These are phyloP conservation scores for Drosophila pseudoananassae DNA, from an alignment of 1,140 invertebrate genomes.

Conservation along the genomic window DNA sequence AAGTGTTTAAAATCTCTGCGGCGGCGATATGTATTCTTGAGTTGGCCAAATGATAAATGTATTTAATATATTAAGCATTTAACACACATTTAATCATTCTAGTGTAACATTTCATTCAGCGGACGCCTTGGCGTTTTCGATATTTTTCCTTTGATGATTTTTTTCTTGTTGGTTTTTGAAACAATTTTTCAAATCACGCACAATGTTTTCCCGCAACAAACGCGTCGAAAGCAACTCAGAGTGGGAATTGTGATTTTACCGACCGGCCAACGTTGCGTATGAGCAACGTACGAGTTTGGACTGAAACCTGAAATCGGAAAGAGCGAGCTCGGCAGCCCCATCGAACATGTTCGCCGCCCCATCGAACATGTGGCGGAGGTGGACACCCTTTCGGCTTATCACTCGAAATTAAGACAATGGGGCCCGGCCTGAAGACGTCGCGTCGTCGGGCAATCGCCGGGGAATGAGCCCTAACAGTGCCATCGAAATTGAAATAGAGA, in stretches of 20 bases:
- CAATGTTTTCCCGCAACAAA: conserved; percentile 15
- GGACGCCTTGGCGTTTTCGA: conserved; percentile 21
- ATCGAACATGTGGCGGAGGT: conserved; percentile 27
- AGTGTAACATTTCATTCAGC: conserved; percentile 22
- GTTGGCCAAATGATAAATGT: conserved; percentile 18
- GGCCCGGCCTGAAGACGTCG: conserved; percentile 17
- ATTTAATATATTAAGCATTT: conserved; percentile 26
- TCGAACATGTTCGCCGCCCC: conserved; percentile 47
- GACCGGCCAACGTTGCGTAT: conserved; percentile 72
- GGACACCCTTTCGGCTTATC: conserved; percentile 53
- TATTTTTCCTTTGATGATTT: conserved; percentile 23
- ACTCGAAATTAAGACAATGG: conserved; percentile 73
- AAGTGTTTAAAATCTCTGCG: conserved; percentile 4
- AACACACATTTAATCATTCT: conserved; percentile 26
- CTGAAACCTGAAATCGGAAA: conserved; percentile 43
- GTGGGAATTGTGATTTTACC: conserved; percentile 3
- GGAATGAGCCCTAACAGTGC: conserved; percentile 5
- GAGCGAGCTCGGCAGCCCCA: conserved; percentile 14
- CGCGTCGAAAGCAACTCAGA: conserved; percentile 14
- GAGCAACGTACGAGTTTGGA: conserved; percentile 66
- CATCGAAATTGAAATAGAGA: conserved; percentile 57
- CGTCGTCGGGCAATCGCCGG: background rate
- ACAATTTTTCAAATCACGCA: conserved; percentile 39
- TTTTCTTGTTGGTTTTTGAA: background rate
- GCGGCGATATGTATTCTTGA: conserved; percentile 21